Percentiles rank a stretch among this genome's conserved stretches.
Conservation (phyloP, 2,797 vertebrate species). For the Forpus xanthops region DNA sequence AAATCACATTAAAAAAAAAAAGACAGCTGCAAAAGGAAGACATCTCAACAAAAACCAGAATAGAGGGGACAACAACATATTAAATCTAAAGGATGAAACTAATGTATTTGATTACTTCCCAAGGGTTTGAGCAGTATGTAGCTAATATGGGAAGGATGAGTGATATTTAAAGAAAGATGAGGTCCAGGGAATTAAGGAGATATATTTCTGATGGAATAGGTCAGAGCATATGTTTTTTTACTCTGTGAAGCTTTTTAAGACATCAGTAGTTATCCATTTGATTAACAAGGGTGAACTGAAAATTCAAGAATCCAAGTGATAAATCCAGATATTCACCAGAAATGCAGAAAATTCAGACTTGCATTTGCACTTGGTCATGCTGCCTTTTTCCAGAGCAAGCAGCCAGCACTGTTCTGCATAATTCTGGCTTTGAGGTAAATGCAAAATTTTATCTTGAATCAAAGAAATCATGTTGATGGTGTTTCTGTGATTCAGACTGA, state of each 20-base stretch:
- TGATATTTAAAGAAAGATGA: not conserved
- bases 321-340: not conserved
- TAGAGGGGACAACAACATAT: not conserved
- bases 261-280: not conserved
- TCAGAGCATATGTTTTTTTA: not conserved
- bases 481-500: not conserved
- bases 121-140: not conserved
- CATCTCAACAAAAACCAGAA: not conserved
- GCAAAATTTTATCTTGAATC: not conserved
- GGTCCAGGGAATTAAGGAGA: not conserved
- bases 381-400: not conserved
- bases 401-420: not conserved
- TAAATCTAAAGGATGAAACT: not conserved
- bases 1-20: not conserved
- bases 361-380: not conserved
- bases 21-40: not conserved
- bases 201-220: not conserved
- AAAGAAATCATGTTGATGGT: not conserved
- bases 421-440: not conserved
- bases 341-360: not conserved
- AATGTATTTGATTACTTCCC: not conserved
- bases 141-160: not conserved
- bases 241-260: not conserved
- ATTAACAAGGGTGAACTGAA: not conserved
- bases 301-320: not conserved